Evolutionary conservation across 2,888 invertebrate genomes (phyloP).

Genomic region (Plebejus anna): DNA sequence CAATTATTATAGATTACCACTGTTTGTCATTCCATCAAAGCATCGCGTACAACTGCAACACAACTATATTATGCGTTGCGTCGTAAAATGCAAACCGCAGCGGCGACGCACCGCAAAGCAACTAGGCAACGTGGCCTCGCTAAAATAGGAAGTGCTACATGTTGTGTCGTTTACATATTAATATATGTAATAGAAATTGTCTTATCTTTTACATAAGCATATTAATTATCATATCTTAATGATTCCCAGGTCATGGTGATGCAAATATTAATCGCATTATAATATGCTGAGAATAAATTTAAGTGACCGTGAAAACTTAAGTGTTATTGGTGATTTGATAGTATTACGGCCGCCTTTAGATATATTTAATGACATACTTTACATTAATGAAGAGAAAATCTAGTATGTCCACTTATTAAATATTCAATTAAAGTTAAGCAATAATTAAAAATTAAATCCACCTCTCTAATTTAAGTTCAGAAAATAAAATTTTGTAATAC

Average conservation of each 20-base stretch:
- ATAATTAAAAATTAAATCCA: too few species aligned
- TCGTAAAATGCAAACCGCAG: neutral
- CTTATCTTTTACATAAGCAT: constrained; percentile 16
- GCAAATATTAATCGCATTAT: neutral
- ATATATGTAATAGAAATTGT: neutral
- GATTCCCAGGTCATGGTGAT: neutral
- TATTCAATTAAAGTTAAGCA: too few species aligned
- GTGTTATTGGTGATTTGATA: neutral
- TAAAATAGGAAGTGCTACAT: neutral
- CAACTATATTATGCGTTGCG: too few species aligned
- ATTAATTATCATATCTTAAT: neutral
- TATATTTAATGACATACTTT: too few species aligned
- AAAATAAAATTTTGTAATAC: too few species aligned
- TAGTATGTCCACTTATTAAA: too few species aligned
- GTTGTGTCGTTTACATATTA: constrained; percentile 2
- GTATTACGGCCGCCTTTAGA: too few species aligned
- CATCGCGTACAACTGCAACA: too few species aligned
- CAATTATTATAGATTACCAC: too few species aligned
- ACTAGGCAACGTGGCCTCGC: neutral
- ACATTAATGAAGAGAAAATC: too few species aligned
- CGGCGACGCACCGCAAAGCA: neutral
- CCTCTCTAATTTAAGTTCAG: too few species aligned
- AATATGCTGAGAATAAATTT: neutral
- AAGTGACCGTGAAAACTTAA: neutral
- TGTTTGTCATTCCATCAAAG: too few species aligned